Evolutionary conservation across 2,888 invertebrate species (phyloP).

Genomic region (Pegoplata infirma): DNA sequence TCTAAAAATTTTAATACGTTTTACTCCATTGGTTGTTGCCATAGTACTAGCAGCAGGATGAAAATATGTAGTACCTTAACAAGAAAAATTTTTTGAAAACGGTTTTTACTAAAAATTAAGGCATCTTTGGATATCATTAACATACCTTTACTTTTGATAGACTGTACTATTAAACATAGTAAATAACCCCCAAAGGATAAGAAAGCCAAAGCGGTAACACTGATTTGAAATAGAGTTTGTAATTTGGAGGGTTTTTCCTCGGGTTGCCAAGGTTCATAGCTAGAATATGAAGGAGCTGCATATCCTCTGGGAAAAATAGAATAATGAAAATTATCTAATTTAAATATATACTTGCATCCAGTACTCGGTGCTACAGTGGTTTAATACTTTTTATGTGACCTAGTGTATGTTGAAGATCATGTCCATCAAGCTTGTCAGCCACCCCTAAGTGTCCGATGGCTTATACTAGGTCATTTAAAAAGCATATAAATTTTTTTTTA

Average conservation of each 20-base stretch:
- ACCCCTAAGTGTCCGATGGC: too few species aligned
- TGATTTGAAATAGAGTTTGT: slow-evolving; percentile 87
- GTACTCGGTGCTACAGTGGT: too few species aligned
- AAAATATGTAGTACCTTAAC: slow-evolving; percentile 76
- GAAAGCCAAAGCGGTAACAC: slow-evolving; percentile 88
- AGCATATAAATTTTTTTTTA: too few species aligned
- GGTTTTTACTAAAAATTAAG: slow-evolving; percentile 6
- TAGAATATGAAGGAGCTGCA: slow-evolving; percentile 31
- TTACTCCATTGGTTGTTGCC: slow-evolving; percentile 70
- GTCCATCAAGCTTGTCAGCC: too few species aligned
- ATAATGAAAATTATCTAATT: too few species aligned
- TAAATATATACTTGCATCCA: too few species aligned
- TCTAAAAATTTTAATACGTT: slow-evolving; percentile 75
- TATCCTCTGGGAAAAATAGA: slow-evolving; percentile 46
- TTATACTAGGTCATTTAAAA: too few species aligned
- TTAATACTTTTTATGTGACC: too few species aligned
- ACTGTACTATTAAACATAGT: slow-evolving; percentile 86
- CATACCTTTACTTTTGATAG: slow-evolving; percentile 83
- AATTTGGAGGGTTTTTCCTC: slow-evolving; percentile 82
- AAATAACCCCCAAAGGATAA: slow-evolving; percentile 91
- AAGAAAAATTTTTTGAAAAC: slow-evolving; percentile 19
- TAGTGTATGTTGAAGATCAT: too few species aligned
- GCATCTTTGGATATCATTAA: not conserved
- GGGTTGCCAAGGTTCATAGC: slow-evolving; percentile 73
- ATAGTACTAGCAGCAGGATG: slow-evolving; percentile 73